Evolutionary conservation across 2,113 vertebrate species (phyloP), one percentile per base, ranked within the genome.

Genomic region (Piaya cayana): DNA sequence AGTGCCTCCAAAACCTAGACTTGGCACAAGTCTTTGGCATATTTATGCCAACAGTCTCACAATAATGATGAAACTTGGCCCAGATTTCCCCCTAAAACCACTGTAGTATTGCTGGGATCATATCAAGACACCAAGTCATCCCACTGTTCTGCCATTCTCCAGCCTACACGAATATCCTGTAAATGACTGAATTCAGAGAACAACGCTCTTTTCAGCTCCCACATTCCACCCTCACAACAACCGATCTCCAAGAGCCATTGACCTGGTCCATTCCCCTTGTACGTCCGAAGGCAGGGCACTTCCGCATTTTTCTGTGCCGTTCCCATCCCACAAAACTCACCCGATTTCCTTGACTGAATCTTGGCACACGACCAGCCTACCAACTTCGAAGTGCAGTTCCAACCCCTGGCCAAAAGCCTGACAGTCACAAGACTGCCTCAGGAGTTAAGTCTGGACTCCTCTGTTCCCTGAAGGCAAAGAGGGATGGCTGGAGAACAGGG

Each of bases 281-380:
- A 77, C n/a, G 53, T 23, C 78, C 23, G 42, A 72, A 78, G 39
- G 43, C 19, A 68, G 8, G 26, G 42, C 14, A 25, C 37, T 86
- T 88, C 47, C 0, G 0, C 12, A 36, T 75, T 93, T 25, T 83
- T 63, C 63, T 47, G 50, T 53, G 78, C 80, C 82, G 47, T 56
- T 92, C 43, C n/a, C 65, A 90, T 15, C 22, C 29, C 50, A 55
- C 9, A 86, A 72, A 77, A 78, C 69, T 90, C 32, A 80, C n/a
- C 39, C n/a, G 10, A 80, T 49, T 58, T 85, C 55, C 59, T 58
- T 45, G 63, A 76, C 76, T 70, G 45, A 85, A 62, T 70, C 71
- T 76, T 59, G 88, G 59, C 82, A 86, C 29, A 34, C 69, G 93
- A 91, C 78, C 88, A 90, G 82, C 90, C 92, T 91, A 91, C 36